These are phyloP conservation scores for Lutraria rhynchaena DNA, from an alignment of 1,140 invertebrate species.

Conservation along the genomic window DNA sequence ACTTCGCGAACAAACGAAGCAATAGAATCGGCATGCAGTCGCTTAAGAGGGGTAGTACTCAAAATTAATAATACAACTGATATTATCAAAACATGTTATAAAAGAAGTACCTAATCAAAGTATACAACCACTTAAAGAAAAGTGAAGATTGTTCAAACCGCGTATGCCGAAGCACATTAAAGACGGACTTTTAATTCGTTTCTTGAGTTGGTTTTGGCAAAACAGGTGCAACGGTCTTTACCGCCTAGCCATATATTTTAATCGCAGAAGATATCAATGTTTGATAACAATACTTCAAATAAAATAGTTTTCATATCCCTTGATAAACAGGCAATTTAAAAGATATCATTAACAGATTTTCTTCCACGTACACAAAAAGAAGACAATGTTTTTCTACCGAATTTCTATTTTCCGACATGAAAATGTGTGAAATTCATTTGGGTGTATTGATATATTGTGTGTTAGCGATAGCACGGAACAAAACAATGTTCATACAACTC, in stretches of 20 bases:
- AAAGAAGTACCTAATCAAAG: conserved; percentile 39
- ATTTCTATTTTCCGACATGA: too few species aligned
- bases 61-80: conserved; percentile 31
- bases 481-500: too few species aligned
- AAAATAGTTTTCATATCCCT: conserved; percentile 28
- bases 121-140: conserved; percentile 31
- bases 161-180: conserved; percentile 34
- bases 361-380: conserved; percentile 18
- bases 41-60: conserved; percentile 12
- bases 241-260: conserved; percentile 18
- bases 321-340: conserved; percentile 31
- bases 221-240: conserved; percentile 29
- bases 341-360: conserved; percentile 43
- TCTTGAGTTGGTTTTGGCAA: conserved; percentile 3
- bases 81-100: conserved; percentile 26
- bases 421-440: too few species aligned
- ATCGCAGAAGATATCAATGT: conserved; percentile 20
- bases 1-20: conserved; percentile 6
- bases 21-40: conserved; percentile 23
- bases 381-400: not conserved
- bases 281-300: conserved; percentile 33
- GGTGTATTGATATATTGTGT: too few species aligned
- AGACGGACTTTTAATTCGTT: conserved; percentile 25
- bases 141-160: conserved; percentile 37
- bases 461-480: too few species aligned